phyloP scores from a whole-genome alignment of 2,113 vertebrate genomes.

The Leptosomus discolor region DNA sequence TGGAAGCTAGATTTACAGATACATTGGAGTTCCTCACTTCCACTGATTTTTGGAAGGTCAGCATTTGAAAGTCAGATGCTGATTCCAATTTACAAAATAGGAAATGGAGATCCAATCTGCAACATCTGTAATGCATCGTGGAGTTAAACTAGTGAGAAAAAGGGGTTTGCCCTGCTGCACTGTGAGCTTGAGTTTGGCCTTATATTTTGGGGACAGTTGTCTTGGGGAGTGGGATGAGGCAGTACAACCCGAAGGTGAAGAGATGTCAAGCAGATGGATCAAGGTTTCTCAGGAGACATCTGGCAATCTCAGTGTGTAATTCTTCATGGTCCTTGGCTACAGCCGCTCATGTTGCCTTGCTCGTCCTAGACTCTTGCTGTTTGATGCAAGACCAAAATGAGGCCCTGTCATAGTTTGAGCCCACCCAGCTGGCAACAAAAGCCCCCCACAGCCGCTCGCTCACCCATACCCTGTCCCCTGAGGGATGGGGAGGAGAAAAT shows the following conservation, averaged over 20 bases:
- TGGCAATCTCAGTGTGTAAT: not conserved
- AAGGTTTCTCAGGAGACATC: not conserved
- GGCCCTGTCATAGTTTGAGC: too few species aligned
- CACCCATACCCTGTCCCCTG: too few species aligned
- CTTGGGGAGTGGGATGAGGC: not conserved
- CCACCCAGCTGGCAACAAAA: too few species aligned
- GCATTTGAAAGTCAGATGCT: not conserved
- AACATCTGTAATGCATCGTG: not conserved
- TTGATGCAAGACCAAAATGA: not conserved
- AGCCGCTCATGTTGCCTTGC: not conserved
- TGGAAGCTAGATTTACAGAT: not conserved
- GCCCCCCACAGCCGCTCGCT: too few species aligned
- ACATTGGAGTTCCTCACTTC: not conserved
- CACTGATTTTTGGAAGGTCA: not conserved
- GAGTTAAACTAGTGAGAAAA: not conserved
- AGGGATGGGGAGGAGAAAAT: too few species aligned
- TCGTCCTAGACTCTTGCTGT: not conserved
- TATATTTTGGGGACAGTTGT: not conserved
- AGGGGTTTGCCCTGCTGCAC: not conserved
- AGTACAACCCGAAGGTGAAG: not conserved
- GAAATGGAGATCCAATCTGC: not conserved
- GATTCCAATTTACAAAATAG: not conserved
- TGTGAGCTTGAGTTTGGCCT: not conserved
- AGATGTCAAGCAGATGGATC: not conserved
- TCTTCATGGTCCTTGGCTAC: not conserved